Evolutionary conservation across 2,113 vertebrate species (phyloP).

Genomic region (Erinaceus europaeus): DNA sequence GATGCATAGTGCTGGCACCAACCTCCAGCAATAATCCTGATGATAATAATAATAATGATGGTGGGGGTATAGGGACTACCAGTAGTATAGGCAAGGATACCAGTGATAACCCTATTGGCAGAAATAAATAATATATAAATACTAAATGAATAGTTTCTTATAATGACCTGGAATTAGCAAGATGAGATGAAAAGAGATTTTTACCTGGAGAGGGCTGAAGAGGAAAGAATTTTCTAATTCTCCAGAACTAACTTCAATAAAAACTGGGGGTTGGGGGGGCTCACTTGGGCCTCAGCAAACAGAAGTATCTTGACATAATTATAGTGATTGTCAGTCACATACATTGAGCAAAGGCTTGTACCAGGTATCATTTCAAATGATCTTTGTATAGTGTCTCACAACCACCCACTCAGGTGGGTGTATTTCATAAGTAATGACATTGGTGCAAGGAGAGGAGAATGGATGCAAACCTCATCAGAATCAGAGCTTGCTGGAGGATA

Average conservation of each 20-base stretch:
- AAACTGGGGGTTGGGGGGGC: fast-evolving
- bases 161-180: too few species aligned
- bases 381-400: fast-evolving
- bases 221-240: background rate
- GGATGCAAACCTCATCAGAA: background rate
- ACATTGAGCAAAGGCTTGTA: background rate
- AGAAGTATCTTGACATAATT: background rate
- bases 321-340: background rate
- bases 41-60: too few species aligned
- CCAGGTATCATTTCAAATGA: background rate
- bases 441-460: background rate
- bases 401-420: fast-evolving
- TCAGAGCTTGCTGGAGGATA: background rate
- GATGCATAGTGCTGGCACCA: too few species aligned
- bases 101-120: too few species aligned
- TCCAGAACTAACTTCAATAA: background rate
- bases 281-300: background rate
- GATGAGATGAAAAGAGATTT: background rate
- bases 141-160: background rate
- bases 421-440: background rate
- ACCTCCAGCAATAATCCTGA: too few species aligned
- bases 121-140: too few species aligned
- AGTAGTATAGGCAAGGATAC: too few species aligned
- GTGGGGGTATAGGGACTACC: too few species aligned
- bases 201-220: background rate